Evolutionary conservation across 2,888 invertebrate genomes (phyloP).

Genomic region (Sarcophaga caerulescens): DNA sequence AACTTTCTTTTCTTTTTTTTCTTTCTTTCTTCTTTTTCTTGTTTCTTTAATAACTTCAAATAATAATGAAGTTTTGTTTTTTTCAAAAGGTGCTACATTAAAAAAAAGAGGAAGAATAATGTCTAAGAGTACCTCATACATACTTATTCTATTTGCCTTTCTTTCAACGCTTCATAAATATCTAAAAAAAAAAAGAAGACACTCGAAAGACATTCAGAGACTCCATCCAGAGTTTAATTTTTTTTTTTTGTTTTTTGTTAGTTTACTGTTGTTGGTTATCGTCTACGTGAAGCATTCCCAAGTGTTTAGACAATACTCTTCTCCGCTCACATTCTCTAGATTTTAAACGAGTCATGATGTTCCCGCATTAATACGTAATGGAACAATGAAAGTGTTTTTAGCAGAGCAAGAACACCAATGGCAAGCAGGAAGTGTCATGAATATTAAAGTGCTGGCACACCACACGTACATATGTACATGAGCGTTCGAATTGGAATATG

Average conservation of each 20-base stretch:
- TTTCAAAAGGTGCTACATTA: slow-evolving; percentile 14
- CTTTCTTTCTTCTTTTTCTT: no score
- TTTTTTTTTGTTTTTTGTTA: no score
- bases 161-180: no score
- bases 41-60: not conserved
- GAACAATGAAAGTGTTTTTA: slow-evolving; percentile 47
- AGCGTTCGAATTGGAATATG: not conserved
- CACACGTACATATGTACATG: no score
- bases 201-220: no score
- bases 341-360: slow-evolving; percentile 18
- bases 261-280: no score
- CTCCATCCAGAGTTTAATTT: no score
- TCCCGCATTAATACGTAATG: slow-evolving; percentile 25
- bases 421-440: slow-evolving; percentile 20
- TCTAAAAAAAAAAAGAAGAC: no score
- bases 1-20: not conserved
- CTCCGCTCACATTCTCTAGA: not conserved
- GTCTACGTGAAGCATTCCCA: not conserved
- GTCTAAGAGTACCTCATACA: no score
- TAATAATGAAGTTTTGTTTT: not conserved
- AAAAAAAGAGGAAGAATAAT: not conserved
- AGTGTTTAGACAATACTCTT: not conserved
- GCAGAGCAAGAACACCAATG: not conserved
- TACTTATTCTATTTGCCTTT: no score
- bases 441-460: slow-evolving; percentile 38